Base-by-base conservation (phyloP, 2,797 vertebrate genomes). In the Coregonus ussuriensis region DNA sequence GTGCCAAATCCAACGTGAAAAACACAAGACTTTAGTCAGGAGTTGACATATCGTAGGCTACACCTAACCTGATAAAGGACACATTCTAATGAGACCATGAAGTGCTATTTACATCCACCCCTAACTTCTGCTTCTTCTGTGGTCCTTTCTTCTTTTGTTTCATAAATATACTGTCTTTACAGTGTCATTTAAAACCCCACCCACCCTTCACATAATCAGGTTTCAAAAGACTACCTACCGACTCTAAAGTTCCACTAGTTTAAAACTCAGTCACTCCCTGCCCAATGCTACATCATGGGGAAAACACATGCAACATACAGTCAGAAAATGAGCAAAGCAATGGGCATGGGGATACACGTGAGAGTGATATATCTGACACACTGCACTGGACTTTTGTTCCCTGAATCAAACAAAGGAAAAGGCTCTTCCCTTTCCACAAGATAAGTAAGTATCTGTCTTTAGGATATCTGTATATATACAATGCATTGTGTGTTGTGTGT, bases 401-500 rank as follows among this genome's bases (percentile, higher is more conserved):
- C 94, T 94, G 93, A 95, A 94, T 94, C 88, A 88, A 86, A 79
- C 81, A 54, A 90, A 80, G 89, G 93, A 91, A 90, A 94, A 90
- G 88, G 21, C 1, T 11, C 87, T 54, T 88, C 93, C 91, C 92
- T 86, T 92, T 92, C 92, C 91, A 84, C 88, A 88, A 91, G 86
- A 92, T 90, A 90, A 88, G 79, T 92, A 18, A 18, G 89, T 89
- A 87, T 91, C 91, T 84, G 87, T 93, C 91, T 87, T 92, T 93
- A 94, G 88, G 41, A 93, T 88, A 91, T 89, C 84, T 87, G 78
- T 94, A 93, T 94, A 81, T 94, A 94, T 90, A 94, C 89, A 90
- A 89, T 89, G 88, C 89, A 91, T 83, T 89, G 80, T 72, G 69
- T 53, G 14, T 79, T 88, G 85, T 91, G 79, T 91, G 86, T 86